phyloP scores from a whole-genome alignment of 2,797 vertebrate genomes.

The Chanos chanos region DNA sequence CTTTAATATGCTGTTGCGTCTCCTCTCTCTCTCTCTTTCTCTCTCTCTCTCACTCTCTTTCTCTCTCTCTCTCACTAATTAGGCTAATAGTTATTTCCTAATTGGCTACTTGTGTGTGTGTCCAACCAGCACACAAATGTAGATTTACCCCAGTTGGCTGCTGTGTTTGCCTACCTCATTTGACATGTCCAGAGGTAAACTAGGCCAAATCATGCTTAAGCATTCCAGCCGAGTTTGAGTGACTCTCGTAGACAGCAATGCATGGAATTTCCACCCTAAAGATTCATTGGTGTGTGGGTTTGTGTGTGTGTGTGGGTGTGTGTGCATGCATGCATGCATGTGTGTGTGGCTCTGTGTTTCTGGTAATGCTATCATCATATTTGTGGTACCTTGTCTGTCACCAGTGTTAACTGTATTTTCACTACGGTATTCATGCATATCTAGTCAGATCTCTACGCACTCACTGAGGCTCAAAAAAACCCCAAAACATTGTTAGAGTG shows the following conservation, averaged over 20 bases:
- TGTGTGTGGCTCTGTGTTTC: no score
- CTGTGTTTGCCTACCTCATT: background rate
- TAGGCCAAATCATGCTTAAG: constrained; percentile 44
- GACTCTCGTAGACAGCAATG: constrained; percentile 54
- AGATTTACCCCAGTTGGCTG: background rate
- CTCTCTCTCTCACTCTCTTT: constrained; percentile 15
- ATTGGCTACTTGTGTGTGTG: constrained; percentile 32
- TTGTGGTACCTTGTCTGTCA: no score
- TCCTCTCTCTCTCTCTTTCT: constrained; percentile 9
- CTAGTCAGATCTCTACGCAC: background rate
- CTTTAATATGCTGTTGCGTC: constrained; percentile 35
- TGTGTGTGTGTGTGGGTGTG: background rate
- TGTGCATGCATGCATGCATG: background rate
- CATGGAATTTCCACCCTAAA: constrained; percentile 55
- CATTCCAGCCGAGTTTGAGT: constrained; percentile 65
- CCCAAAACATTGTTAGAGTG: no score
- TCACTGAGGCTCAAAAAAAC: background rate
- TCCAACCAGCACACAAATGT: background rate
- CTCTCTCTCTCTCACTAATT: constrained; percentile 35
- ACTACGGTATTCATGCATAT: background rate
- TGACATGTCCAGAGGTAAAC: background rate
- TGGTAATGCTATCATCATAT: no score
- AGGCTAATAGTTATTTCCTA: constrained; percentile 47
- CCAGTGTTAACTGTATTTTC: background rate
- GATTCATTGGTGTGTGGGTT: constrained; percentile 3